Evolutionary conservation across 2,113 vertebrate species (phyloP), one percentile per base, ranked within the genome.

Genomic region (Myotis lucifugus): DNA sequence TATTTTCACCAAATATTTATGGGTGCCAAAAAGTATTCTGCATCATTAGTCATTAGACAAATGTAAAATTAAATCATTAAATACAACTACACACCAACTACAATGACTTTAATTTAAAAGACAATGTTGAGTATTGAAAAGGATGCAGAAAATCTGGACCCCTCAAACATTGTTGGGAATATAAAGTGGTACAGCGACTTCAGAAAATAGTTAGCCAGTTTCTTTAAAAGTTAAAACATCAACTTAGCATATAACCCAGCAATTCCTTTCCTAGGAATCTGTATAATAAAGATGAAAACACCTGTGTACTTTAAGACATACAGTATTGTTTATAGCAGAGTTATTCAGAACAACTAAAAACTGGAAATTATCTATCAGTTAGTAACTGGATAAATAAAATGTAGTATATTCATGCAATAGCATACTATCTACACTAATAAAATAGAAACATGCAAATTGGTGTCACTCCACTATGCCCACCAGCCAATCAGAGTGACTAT

Each of bases 341-440:
- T 85, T 85, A 17, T n/a, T 87, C 42, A 48, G 48, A 90, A 48
- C 29, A 69, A 48, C 70, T 56, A 59, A 90, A 85, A 84, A 37
- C 70, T 83, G 17, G 78, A 93, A 70, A 88, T 56, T 92, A 73
- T 48, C 1, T 0, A 37, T 61, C 27, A 9, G 15, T 42, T 27
- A n/a, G 34, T 94, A 85, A 90, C 50, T 78, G n/a, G 50, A 27
- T 40, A 90, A 76, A 82, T 32, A 67, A 78, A 90, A 78, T 72
- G 73, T 72, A 6, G 0, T 54, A 19, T 64, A 21, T 59, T 89
- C 21, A 34, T 79, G 72, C 15, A 85, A 4, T 79, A 50, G 23
- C 66, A 46, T 66, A 73, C 88, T 81, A 9, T 42, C 42, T 42
- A 42, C 42, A 42, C 42, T 42, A 42, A 42, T 42, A 42, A 42